Percentiles rank a stretch among this genome's conserved stretches.
phyloP scores from a whole-genome alignment of 2,888 invertebrate species.

The Synergus gifuensis region DNA sequence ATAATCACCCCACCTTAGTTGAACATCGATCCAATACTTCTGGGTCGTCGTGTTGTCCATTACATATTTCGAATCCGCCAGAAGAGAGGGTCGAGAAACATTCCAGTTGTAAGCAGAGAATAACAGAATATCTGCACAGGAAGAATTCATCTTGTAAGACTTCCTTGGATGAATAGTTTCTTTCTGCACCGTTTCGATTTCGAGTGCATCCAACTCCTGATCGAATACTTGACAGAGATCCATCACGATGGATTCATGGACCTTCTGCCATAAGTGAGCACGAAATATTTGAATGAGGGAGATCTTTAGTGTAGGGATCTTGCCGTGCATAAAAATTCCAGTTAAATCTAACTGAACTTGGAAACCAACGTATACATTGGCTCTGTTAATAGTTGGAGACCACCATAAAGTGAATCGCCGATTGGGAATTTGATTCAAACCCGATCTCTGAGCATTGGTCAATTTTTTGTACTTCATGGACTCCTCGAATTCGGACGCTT shows the following conservation, averaged over 20 bases:
- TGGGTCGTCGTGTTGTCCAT: constrained; percentile 99
- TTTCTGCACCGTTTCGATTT: constrained; percentile 99
- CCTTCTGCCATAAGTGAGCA: constrained; percentile 99
- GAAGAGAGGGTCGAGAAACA: neutral
- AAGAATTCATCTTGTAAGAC: constrained; percentile 99
- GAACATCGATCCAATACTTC: constrained; percentile 99
- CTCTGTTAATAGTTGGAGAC: constrained; percentile 99
- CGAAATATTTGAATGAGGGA: constrained; percentile 99
- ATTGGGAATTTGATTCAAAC: constrained; percentile 99
- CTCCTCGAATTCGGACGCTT: constrained; percentile 99
- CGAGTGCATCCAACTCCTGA: constrained; percentile 98
- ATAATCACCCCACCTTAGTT: constrained; percentile 99
- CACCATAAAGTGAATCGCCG: constrained; percentile 99
- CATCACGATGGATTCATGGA: constrained; percentile 99
- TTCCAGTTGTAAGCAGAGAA: constrained; percentile 99
- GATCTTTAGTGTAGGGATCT: constrained; percentile 99
- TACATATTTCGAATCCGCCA: constrained; percentile 96
- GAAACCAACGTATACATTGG: constrained; percentile 97
- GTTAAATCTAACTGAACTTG: constrained; percentile 99
- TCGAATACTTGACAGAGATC: constrained; percentile 99
- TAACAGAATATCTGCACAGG: constrained; percentile 98
- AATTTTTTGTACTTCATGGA: constrained; percentile 99
- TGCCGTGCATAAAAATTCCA: constrained; percentile 99
- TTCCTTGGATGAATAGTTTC: constrained; percentile 99
- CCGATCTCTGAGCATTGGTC: constrained; percentile 99